Evolutionary conservation across 2,797 vertebrate genomes (phyloP), one percentile per base, ranked within the genome.

Genomic region (Acanthurus tractus): DNA sequence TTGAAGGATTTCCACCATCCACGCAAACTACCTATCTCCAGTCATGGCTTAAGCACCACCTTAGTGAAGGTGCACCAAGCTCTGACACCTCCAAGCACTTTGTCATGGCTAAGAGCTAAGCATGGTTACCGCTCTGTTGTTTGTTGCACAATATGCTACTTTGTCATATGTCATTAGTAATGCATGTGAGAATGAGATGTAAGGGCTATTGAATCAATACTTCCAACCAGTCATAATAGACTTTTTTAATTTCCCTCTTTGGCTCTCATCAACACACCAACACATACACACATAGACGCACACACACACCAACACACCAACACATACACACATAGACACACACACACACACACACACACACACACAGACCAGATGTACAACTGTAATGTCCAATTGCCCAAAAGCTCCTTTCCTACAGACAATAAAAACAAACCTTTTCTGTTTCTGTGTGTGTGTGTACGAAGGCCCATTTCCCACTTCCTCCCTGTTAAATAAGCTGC

Each of bases 381-480:
- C 15, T 54, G 15, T 25, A 56, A 50, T 40, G 63, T 75, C 74
- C 74, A 71, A 20, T 34, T 59, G 22, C 34, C 56, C 36, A 5
- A 17, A 42, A 71, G 48, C 46, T 17, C 2, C 25, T 7, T 74
- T 59, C 25, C 34, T 14, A 38, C 20, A 11, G 44, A 66, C 75
- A 52, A 52, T 11, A 25, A 62, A 78, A 72, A 63, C 29, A 57
- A 62, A 57, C 36, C 18, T 59, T 57, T 61, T n/a, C 17, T 20
- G 11, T 48, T 66, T 79, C 38, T 69, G n/a, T 55, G 65, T 65
- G 44, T 42, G 74, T 57, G 56, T 76, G 54, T 14, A 58, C 64
- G 61, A 80, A 61, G 49, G 14, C 59, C n/a, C 63, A 63, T 40
- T 70, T 81, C 63, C 63, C 92, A 88, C 61, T 56, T 66, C 75